Evolutionary conservation across 53 echinoderm and acorn worm genomes (phyloP).

Genomic region (Arbacia lixula): DNA sequence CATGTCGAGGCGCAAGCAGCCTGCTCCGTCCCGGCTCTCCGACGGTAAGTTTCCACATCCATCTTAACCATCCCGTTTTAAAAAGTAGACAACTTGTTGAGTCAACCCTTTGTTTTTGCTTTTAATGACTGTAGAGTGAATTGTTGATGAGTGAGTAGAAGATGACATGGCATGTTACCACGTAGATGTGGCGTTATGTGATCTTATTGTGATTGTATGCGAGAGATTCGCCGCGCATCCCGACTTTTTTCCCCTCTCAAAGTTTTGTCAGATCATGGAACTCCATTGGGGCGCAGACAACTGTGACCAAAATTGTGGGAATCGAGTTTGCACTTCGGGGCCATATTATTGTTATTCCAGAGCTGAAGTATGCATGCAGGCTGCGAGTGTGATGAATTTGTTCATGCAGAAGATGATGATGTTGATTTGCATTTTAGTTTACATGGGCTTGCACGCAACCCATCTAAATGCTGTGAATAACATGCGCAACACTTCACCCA

Average conservation of each 20-base stretch:
- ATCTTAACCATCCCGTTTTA: neutral
- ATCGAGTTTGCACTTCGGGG: slow-evolving; percentile 43
- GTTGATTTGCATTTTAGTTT: neutral
- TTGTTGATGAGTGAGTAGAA: neutral
- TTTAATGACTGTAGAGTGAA: neutral
- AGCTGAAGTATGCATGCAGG: slow-evolving; percentile 20
- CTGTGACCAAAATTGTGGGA: slow-evolving; percentile 54
- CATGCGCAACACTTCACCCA: too few species aligned
- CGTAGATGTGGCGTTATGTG: slow-evolving; percentile 13
- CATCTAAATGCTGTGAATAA: too few species aligned
- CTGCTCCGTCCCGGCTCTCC: slow-evolving; percentile 44
- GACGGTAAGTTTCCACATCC: slow-evolving; percentile 36
- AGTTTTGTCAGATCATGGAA: neutral
- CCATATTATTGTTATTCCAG: slow-evolving; percentile 29
- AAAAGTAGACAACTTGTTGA: neutral
- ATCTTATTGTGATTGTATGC: neutral
- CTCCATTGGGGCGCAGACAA: slow-evolving; percentile 46
- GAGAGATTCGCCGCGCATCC: neutral
- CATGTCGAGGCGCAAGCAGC: slow-evolving; percentile 58
- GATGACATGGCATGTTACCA: too few species aligned
- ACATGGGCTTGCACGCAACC: too few species aligned
- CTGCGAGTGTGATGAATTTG: neutral
- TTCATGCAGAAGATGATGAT: slow-evolving; percentile 17
- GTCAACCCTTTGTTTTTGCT: neutral
- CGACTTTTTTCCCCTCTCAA: neutral